phyloP scores from a whole-genome alignment of 2,797 vertebrate species.

The Linurgus olivaceus region DNA sequence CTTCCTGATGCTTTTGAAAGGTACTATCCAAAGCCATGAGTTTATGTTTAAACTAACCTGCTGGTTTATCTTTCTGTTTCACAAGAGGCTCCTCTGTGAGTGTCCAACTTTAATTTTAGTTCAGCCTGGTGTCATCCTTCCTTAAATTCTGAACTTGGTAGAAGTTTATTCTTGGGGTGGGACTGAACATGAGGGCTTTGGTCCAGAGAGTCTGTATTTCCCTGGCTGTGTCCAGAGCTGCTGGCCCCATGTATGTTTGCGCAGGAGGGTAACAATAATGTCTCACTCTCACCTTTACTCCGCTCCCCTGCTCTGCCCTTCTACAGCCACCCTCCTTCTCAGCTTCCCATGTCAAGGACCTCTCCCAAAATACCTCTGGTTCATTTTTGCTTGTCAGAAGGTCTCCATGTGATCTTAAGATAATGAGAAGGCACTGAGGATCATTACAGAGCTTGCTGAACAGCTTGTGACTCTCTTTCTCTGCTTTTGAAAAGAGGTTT shows the following conservation, averaged over 20 bases:
- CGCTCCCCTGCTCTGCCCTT: background rate
- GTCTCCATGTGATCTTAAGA: background rate
- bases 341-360: background rate
- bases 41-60: constrained; percentile 29
- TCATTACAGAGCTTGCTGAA: background rate
- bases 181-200: background rate
- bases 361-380: background rate
- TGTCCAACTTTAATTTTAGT: background rate
- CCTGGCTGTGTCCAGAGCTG: background rate
- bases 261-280: background rate
- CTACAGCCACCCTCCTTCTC: background rate
- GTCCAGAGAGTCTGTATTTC: background rate
- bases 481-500: background rate
- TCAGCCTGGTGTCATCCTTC: background rate
- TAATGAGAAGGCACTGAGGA: background rate
- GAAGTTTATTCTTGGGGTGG: background rate
- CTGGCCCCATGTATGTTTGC: background rate
- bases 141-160: background rate
- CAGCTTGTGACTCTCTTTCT: background rate
- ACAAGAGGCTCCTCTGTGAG: background rate
- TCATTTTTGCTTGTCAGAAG: background rate
- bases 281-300: background rate
- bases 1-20: constrained; percentile 31
- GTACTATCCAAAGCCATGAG: background rate
- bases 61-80: background rate